Percentiles rank a stretch among this genome's conserved stretches.
Evolutionary conservation across 1,140 invertebrate species (phyloP).

Genomic region (Panagrolaimus sp.): DNA sequence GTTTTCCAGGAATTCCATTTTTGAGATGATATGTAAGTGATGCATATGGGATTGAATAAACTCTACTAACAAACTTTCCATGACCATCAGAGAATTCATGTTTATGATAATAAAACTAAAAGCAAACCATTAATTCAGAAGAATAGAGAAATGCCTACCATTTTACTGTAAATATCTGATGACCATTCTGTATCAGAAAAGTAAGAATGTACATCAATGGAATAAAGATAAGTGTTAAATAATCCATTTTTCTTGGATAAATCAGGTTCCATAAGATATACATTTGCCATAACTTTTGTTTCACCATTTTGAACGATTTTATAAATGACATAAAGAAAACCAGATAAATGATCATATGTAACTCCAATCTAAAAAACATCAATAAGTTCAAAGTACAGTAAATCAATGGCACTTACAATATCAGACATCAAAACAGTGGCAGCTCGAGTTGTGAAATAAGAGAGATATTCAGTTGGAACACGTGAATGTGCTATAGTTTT

Average conservation of each 20-base stretch:
- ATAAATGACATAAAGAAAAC: background rate
- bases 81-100: background rate
- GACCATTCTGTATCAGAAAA: background rate
- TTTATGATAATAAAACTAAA: slow-evolving; percentile 11
- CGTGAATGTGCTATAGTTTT: no score
- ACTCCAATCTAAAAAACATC: background rate
- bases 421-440: no score
- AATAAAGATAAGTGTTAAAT: background rate
- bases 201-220: background rate
- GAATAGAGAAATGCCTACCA: background rate
- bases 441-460: no score
- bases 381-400: no score
- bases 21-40: background rate
- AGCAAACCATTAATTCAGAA: background rate
- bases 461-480: no score
- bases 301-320: no score
- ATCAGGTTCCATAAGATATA: background rate
- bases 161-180: background rate
- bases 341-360: background rate
- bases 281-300: background rate
- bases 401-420: no score
- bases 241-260: background rate
- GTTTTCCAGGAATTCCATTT: background rate
- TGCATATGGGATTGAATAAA: background rate
- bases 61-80: background rate